These are phyloP conservation scores for Poecilus cupreus DNA, from an alignment of 2,888 invertebrate genomes.

Conservation along the genomic window DNA sequence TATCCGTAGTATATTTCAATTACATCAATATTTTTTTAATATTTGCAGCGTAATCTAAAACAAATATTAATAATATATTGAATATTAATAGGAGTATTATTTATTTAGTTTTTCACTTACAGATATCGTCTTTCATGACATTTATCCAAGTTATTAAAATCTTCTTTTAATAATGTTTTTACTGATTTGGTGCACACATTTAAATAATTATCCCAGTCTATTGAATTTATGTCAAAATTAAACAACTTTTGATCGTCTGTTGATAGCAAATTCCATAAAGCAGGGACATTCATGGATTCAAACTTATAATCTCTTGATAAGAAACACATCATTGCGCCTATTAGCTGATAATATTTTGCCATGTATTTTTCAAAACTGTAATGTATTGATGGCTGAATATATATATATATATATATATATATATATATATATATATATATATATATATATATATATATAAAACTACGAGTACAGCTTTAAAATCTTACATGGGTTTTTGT, in stretches of 20 bases:
- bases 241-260: not conserved
- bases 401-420: too few species aligned
- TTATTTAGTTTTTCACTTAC: not conserved
- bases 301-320: not conserved
- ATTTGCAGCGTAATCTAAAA: too few species aligned
- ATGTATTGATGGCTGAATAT: too few species aligned
- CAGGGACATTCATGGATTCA: slow-evolving; percentile 6
- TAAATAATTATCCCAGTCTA: not conserved
- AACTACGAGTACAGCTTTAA: too few species aligned
- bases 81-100: too few species aligned
- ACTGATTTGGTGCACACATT: not conserved
- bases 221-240: not conserved
- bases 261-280: not conserved
- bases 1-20: too few species aligned
- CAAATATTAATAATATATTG: too few species aligned
- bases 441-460: too few species aligned
- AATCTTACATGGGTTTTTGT: not conserved
- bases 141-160: not conserved
- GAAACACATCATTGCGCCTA: not conserved
- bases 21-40: too few species aligned
- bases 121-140: not conserved
- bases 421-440: too few species aligned
- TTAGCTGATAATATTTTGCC: too few species aligned
- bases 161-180: slow-evolving; percentile 12
- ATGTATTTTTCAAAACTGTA: too few species aligned